Conservation (phyloP, 1,140 invertebrate species). For the Piezodorus guildinii region DNA sequence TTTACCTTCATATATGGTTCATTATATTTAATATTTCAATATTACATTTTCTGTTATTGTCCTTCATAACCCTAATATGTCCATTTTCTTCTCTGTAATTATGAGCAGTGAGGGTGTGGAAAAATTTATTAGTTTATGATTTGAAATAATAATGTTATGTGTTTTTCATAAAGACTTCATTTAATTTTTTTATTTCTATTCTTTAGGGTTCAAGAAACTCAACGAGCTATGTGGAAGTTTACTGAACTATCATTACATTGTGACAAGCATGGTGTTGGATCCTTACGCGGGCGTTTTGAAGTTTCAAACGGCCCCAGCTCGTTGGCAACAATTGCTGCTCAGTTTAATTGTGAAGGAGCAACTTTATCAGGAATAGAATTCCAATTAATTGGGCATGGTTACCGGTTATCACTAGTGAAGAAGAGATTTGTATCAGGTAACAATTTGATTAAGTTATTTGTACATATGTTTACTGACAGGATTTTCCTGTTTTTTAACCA, state of each 20-base stretch:
- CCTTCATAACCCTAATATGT: too few relatives aligned
- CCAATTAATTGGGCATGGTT: slow-evolving; percentile 75
- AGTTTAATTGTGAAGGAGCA: slow-evolving; percentile 91
- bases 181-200: slow-evolving; percentile 17
- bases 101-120: too few relatives aligned
- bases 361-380: slow-evolving; percentile 90
- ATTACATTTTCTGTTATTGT: too few relatives aligned
- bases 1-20: too few relatives aligned
- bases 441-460: slow-evolving; percentile 56
- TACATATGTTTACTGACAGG: slow-evolving; percentile 48
- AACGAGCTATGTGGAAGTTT: slow-evolving; percentile 80
- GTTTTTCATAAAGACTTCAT: too few relatives aligned
- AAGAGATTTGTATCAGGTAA: slow-evolving; percentile 85
- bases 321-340: slow-evolving; percentile 72
- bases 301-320: slow-evolving; percentile 65
- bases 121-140: background rate
- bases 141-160: too few relatives aligned
- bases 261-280: slow-evolving; percentile 78
- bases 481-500: background rate
- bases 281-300: slow-evolving; percentile 79
- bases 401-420: slow-evolving; percentile 86
- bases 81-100: too few relatives aligned
- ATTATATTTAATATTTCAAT: too few relatives aligned
- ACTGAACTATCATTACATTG: slow-evolving; percentile 82
- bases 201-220: slow-evolving; percentile 60